Conservation (phyloP, 2,888 invertebrate species). For the Pristionchus arcanus region DNA sequence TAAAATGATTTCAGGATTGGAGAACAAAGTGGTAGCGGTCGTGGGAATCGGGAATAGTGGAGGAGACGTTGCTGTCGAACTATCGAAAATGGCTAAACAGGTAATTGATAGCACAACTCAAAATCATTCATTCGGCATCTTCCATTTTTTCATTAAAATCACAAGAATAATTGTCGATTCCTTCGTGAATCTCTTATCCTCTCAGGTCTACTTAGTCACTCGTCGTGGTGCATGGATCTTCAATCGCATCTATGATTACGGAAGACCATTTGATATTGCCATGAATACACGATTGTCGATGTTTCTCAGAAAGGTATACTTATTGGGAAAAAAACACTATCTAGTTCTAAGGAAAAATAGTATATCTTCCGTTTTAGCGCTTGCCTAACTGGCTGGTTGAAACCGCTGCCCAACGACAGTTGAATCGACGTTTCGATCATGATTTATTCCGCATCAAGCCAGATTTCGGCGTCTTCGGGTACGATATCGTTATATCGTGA, state of each 20-base stretch:
- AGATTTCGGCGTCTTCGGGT: slow-evolving; percentile 71
- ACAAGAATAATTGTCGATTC: too few species aligned
- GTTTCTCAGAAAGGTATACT: background rate
- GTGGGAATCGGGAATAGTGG: slow-evolving; percentile 82
- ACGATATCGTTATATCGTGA: too few species aligned
- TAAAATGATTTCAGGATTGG: slow-evolving; percentile 69
- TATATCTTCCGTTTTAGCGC: background rate
- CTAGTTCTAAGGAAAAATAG: too few species aligned
- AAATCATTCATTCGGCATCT: too few species aligned
- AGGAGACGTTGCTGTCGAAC: slow-evolving; percentile 81
- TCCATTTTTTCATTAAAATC: too few species aligned
- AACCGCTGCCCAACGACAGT: background rate
- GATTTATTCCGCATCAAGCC: slow-evolving; percentile 80
- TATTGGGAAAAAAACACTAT: background rate
- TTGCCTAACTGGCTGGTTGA: background rate
- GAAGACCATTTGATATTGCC: slow-evolving; percentile 67
- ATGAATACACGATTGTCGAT: slow-evolving; percentile 60
- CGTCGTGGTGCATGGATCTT: slow-evolving; percentile 82
- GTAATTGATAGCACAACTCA: slow-evolving; percentile 56
- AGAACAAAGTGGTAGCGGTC: slow-evolving; percentile 80
- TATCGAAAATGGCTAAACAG: slow-evolving; percentile 80
- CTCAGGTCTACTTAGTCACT: slow-evolving; percentile 81
- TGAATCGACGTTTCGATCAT: slow-evolving; percentile 76
- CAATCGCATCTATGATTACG: slow-evolving; percentile 80
- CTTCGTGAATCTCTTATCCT: too few species aligned